These are phyloP conservation scores for Tetanocera ferruginea DNA, from an alignment of 2,888 invertebrate species.

Conservation along the genomic window DNA sequence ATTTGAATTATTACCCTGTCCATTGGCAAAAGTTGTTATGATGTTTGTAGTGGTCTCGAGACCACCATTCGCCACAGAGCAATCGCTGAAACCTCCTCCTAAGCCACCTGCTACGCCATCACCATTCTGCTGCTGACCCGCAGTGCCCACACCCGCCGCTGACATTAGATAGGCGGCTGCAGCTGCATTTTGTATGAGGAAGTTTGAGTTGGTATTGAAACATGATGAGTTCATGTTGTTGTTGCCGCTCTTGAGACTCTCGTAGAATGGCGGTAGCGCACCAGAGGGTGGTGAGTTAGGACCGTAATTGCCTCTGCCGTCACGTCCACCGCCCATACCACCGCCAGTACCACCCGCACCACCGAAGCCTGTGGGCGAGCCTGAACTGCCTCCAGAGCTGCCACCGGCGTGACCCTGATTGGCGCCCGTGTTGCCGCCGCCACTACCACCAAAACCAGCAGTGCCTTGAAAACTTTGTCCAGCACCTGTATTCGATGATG, in stretches of 20 bases:
- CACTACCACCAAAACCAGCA: conserved; percentile 53
- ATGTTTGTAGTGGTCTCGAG: conserved; percentile 46
- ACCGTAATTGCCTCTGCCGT: conserved; percentile 87
- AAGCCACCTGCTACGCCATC: conserved; percentile 72
- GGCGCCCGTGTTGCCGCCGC: conserved; percentile 42
- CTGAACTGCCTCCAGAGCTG: conserved; percentile 62
- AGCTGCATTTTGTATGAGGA: conserved; percentile 75
- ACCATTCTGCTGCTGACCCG: conserved; percentile 43
- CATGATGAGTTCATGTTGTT: conserved; percentile 67
- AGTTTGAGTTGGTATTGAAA: conserved; percentile 71
- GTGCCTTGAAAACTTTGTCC: conserved; percentile 69
- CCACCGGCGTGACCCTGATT: conserved; percentile 73
- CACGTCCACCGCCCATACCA: conserved; percentile 83
- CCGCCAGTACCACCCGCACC: conserved; percentile 78
- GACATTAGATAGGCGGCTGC: conserved; percentile 75
- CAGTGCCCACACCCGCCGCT: conserved; percentile 68
- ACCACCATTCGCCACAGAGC: conserved; percentile 40
- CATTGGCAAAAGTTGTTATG: conserved; percentile 60
- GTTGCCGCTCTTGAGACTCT: conserved; percentile 86
- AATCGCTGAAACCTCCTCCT: conserved; percentile 50
- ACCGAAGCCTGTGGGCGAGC: conserved; percentile 59
- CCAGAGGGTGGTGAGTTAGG: conserved; percentile 91
- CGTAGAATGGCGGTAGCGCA: conserved; percentile 90
- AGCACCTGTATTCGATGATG: conserved; percentile 72
- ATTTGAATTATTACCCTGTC: conserved; percentile 58